Evolutionary conservation across 2,797 vertebrate genomes (phyloP).

Genomic region (Rhinichthys osculus): DNA sequence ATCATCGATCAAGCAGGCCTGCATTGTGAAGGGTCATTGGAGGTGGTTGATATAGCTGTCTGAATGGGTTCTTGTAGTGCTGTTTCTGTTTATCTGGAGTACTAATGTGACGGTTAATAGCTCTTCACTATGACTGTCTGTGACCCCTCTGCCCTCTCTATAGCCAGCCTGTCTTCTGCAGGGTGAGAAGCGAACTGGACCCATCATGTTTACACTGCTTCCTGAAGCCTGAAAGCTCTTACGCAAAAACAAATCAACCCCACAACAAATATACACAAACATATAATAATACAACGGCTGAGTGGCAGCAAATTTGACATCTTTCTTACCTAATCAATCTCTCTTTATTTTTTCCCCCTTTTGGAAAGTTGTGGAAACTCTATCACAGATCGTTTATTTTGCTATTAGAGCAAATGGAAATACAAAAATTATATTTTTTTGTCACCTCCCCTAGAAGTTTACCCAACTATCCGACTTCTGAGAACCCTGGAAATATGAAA

Average conservation of each 20-base stretch:
- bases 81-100: background rate
- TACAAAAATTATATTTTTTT: too few relatives aligned
- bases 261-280: too few relatives aligned
- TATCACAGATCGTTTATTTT: too few relatives aligned
- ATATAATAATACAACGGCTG: background rate
- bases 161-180: constrained; percentile 66
- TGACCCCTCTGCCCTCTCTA: constrained; percentile 54
- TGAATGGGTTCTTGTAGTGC: background rate
- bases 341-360: too few relatives aligned
- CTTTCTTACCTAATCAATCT: too few relatives aligned
- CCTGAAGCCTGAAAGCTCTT: constrained; percentile 17
- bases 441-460: too few relatives aligned
- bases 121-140: constrained; percentile 62
- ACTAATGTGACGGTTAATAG: constrained; percentile 61
- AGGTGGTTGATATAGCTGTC: background rate
- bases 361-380: too few relatives aligned
- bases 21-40: background rate
- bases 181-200: constrained; percentile 62
- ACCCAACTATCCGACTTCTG: too few relatives aligned
- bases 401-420: too few relatives aligned
- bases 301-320: too few relatives aligned
- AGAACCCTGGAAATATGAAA: too few relatives aligned
- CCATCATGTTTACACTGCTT: constrained; percentile 58
- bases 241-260: too few relatives aligned
- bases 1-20: background rate